Percentiles rank a stretch among this genome's conserved stretches.
Evolutionary conservation across 2,797 vertebrate species (phyloP).

Genomic region (Carcharodon carcharias): DNA sequence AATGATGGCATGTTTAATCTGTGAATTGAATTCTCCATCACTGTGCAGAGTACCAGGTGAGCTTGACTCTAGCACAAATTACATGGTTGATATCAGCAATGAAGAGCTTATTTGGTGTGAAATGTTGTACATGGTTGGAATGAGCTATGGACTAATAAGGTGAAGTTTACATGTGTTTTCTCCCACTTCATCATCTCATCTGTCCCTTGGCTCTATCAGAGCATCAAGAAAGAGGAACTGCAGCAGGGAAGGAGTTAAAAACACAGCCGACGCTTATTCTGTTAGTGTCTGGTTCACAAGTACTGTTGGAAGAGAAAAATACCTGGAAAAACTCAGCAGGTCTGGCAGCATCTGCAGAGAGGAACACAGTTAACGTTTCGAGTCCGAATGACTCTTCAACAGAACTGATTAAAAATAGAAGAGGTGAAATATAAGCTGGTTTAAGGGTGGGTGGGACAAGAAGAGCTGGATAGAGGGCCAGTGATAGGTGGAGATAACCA

Average conservation of each 20-base stretch:
- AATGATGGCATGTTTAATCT: background rate
- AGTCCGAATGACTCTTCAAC: too few species aligned
- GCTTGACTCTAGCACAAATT: background rate
- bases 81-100: slow-evolving; percentile 23
- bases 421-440: too few species aligned
- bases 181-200: background rate
- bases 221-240: background rate
- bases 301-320: background rate
- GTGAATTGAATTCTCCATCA: background rate
- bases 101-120: slow-evolving; percentile 20
- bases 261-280: background rate
- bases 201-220: background rate
- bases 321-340: too few species aligned
- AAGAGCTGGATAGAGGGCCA: too few species aligned
- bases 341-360: too few species aligned
- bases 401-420: too few species aligned
- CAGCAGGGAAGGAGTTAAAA: background rate
- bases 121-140: background rate
- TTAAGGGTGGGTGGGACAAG: too few species aligned
- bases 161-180: background rate
- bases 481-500: too few species aligned
- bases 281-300: background rate
- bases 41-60: background rate
- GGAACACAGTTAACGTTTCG: too few species aligned
- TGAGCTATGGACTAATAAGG: background rate